Evolutionary conservation across 2,888 invertebrate species (phyloP).

Genomic region (Limnephilus lunatus): DNA sequence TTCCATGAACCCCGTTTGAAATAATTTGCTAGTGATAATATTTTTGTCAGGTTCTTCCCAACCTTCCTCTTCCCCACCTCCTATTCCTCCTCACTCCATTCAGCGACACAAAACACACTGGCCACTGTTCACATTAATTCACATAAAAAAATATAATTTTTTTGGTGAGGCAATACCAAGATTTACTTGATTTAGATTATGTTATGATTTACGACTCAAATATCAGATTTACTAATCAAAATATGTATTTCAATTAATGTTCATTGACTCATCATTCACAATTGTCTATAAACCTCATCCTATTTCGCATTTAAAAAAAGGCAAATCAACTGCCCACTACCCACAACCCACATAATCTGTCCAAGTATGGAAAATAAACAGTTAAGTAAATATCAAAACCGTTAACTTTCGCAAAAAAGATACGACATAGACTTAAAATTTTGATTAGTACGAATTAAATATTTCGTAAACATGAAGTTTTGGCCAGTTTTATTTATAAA

Average conservation of each 20-base stretch:
- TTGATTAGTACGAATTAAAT: neutral
- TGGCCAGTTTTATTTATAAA: too few species aligned
- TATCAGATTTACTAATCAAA: neutral
- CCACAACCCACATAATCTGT: neutral
- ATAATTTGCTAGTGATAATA: neutral
- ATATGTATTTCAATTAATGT: neutral
- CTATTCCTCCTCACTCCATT: too few species aligned
- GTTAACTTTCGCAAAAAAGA: neutral
- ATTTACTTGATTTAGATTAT: neutral
- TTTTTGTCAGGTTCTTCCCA: neutral
- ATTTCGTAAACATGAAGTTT: neutral
- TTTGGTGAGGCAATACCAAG: neutral
- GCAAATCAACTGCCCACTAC: neutral
- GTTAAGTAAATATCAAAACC: neutral
- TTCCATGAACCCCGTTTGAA: neutral
- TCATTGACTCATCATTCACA: neutral
- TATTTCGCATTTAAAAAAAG: too few species aligned
- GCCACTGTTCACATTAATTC: too few species aligned
- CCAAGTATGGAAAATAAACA: neutral
- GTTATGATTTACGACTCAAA: too few species aligned
- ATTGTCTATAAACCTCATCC: neutral
- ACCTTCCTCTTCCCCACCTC: neutral
- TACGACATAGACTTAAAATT: neutral
- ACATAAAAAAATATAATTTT: neutral
- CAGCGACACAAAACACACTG: too few species aligned